Evolutionary conservation across 1,140 invertebrate species (phyloP), one percentile per base, ranked within the genome.

Genomic region (Galendromus occidentalis): DNA sequence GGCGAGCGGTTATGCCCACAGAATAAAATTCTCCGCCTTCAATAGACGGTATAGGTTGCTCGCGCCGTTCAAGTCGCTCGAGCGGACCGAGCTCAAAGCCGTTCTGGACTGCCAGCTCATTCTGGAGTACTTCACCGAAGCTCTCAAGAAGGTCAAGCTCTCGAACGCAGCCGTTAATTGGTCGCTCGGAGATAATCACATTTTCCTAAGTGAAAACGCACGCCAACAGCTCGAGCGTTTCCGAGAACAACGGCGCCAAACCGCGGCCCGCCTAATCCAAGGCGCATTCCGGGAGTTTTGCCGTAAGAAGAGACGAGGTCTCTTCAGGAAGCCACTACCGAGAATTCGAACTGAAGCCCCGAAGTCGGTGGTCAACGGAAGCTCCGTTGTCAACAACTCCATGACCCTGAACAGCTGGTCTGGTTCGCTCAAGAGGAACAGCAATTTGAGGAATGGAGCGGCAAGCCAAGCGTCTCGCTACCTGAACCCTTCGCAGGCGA

Each of bases 11-110:
- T 91, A 88, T 75, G 90, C 91, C 6, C 91, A 95, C 76, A 81
- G 91, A 68, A 92, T 94, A 88, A 80, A 90, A 29, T 94, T 92
- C 75, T 91, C 90, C 75, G 87, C 87, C n/a, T 95, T 95, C 76
- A 87, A 87, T 73, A 79, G 82, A 1, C 80, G 90, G 25, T 94
- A 94, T 75, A 80, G 85, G 67, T 79, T 88, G 68, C 77, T 93
- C 41, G 87, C 85, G 5, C 85, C 85, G 33, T 87, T 86, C 72
- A 81, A 83, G 51, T 80, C 84, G 67, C 72, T 89, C 14, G 79
- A 84, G 18, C 78, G 86, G 7, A 80, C 80, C n/a, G 87, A 89
- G 71, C 86, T 89, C 65, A 86, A 86, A 73, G 82, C 84, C 0
- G 80, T 83, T 12, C 86, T 88, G 70, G 86, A 89, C 71, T 88